Evolutionary conservation across 2,113 vertebrate genomes (phyloP).

Genomic region (Apodemus sylvaticus): DNA sequence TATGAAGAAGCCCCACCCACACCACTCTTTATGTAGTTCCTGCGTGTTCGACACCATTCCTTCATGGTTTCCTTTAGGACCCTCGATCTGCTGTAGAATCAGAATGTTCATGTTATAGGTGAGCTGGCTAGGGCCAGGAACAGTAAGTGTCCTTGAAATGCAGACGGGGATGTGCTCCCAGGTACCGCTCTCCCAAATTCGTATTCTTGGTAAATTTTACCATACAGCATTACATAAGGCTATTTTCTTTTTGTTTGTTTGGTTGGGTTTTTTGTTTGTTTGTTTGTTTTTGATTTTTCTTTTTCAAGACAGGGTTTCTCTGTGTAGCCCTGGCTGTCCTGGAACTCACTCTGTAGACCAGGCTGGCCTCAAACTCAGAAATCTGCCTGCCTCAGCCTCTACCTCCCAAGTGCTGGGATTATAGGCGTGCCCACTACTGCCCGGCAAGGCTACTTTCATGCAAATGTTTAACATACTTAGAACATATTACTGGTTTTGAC

Average conservation of each 20-base stretch:
- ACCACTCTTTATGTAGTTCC: neutral
- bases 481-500: neutral
- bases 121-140: neutral
- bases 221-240: neutral
- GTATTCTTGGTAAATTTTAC: neutral
- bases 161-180: neutral
- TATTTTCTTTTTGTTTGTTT: too few species aligned
- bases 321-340: too few species aligned
- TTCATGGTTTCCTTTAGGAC: neutral
- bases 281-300: too few species aligned
- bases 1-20: neutral
- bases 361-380: too few species aligned
- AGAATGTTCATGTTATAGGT: neutral
- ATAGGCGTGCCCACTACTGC: too few species aligned
- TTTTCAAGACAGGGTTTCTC: too few species aligned
- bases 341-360: too few species aligned
- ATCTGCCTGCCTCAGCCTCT: too few species aligned
- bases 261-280: too few species aligned
- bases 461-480: too few species aligned
- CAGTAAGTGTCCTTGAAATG: neutral
- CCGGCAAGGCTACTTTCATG: neutral
- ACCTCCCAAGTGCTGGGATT: too few species aligned
- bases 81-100: neutral
- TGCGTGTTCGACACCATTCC: neutral
- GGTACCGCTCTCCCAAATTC: neutral